Evolutionary conservation across 1,140 invertebrate genomes (phyloP), one percentile per base, ranked within the genome.

Genomic region (Delia radicum): DNA sequence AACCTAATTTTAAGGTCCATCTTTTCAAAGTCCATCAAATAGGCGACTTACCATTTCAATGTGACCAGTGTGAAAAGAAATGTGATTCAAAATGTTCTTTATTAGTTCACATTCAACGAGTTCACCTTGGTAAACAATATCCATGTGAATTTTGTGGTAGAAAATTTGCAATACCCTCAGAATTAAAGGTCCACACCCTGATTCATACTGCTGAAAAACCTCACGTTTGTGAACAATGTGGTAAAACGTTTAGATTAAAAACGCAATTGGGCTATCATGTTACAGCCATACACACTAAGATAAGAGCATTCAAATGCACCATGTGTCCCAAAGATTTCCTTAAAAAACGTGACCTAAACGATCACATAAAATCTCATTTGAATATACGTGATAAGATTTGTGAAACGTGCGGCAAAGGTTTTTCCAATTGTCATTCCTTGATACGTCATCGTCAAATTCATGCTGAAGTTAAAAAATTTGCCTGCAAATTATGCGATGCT

Each of bases 301-400:
- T 82, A 1, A 69, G 83, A 33, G 81, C 82, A 21, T 84, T 82
- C 65, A 84, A 84, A 63, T 84, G 83, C 48, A 80, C 78, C 10
- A 82, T 84, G 82, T 84, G 83, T 24, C 81, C 83, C 7, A 84
- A 84, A 63, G 83, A 84, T 27, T 84, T 84, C 31, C 5, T 78
- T 1, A 84, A 79, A 15, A 82, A 81, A 24, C 80, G 81, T 2
- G 55, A 83, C 77, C 48, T 84, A 2, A 76, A 78, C 2, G 83
- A 84, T 27, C 83, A 84, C 61, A 81, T 84, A 15, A 84, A 84
- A 27, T 75, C 79, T 5, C 83, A 84, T 62, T 74, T 84, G 6
- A 84, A 84, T 21, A 84, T 84, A 63, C 77, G 83, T 2, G 83
- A 84, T 72, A 84, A 84, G 62, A 83, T 84, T 8, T 84, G 83